Percentiles rank a stretch among this genome's conserved stretches.
These are phyloP conservation scores for Aphelocoma californica DNA, from an alignment of 2,797 vertebrate species.

Conservation along the genomic window DNA sequence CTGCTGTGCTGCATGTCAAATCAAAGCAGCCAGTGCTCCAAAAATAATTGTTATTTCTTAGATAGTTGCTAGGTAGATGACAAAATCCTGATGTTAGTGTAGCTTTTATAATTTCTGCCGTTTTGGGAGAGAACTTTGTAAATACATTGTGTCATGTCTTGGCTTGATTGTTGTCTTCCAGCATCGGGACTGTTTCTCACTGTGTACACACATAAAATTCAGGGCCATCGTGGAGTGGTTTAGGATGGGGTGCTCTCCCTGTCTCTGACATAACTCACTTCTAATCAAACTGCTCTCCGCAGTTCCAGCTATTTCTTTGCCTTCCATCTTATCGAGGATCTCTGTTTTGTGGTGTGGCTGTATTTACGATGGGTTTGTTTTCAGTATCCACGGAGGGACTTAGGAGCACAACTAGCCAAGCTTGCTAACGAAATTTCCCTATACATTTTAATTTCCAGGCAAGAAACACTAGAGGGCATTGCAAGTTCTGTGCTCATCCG, in stretches of 20 bases:
- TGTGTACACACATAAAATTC: neutral
- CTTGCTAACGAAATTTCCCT: neutral
- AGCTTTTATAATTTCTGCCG: neutral
- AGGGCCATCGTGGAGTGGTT: neutral
- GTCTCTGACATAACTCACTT: neutral
- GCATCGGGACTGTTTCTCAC: neutral
- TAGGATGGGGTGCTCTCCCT: neutral
- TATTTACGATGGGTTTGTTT: neutral
- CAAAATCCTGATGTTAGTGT: neutral
- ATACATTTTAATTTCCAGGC: slow-evolving; percentile 20
- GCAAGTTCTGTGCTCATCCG: slow-evolving; percentile 45
- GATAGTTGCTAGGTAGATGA: neutral
- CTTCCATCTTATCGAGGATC: neutral
- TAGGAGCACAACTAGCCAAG: neutral
- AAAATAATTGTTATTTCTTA: neutral
- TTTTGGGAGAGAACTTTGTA: neutral
- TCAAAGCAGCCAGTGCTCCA: neutral
- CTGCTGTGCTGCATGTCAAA: neutral
- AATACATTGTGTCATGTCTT: neutral
- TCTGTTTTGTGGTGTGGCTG: neutral
- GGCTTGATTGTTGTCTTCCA: neutral
- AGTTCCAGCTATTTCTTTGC: neutral
- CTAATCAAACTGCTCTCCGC: neutral
- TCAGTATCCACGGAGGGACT: neutral
- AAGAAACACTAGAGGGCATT: slow-evolving; percentile 75